Base-by-base conservation (phyloP, 2,797 vertebrate genomes). In the Cetoscarus ocellatus region DNA sequence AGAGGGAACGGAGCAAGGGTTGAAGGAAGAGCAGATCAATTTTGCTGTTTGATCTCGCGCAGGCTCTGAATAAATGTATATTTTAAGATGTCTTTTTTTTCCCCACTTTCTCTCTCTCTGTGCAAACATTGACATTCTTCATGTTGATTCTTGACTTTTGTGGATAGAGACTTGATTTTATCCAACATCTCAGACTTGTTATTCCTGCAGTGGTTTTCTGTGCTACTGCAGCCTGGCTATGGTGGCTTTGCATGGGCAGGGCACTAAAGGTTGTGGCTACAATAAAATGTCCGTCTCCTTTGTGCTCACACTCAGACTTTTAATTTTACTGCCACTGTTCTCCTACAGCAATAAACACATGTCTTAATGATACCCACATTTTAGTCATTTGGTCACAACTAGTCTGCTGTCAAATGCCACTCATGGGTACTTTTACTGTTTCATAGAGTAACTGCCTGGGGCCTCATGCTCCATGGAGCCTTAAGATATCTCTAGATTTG, bases 1-100 rank as follows among this genome's bases (percentile, higher is more conserved):
- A 75, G 80, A 72, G 85, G 70, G 78, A 65, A 83, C 56, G 50
- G 84, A 73, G 80, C 83, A 76, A 76, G 84, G 79, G 88, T 85
- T 89, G 92, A 91, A 90, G 91, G 88, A 87, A 91, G 86, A 92
- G 86, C 80, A 82, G 90, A 94, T 94, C 92, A 93, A 94, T 93
- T 84, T 93, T 93, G 92, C 92, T 92, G 92, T 93, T 94, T 94
- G 93, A 94, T 93, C 92, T 93, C 19, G 48, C 83, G 70, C 83
- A 77, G 90, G 79, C 91, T 92, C 90, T 94, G 92, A 94, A 94
- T 94, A 93, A 91, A 93, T 94, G 92, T 92, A 93, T 92, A 92
- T 93, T 90, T 93, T 88, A 91, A 88, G 79, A 79, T 67, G 63
- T 73, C 77, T 83, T 83, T 80, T 84, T 63, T 15, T 15, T 19